Evolutionary conservation across 2,888 invertebrate genomes (phyloP).

Genomic region (Petrophora chlorosata): DNA sequence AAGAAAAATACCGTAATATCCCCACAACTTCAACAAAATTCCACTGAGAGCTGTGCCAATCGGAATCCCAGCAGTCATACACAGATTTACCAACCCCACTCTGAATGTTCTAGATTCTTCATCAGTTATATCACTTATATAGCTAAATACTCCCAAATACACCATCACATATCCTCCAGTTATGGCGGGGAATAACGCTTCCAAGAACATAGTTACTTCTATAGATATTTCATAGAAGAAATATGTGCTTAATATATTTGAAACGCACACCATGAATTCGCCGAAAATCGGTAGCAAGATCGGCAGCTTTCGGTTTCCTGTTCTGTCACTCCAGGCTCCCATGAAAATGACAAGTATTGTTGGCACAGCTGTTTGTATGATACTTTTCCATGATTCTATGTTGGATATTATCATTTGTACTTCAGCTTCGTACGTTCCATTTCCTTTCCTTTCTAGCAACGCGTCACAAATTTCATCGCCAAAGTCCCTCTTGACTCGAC

Average conservation of each 20-base stretch:
- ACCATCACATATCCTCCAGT: constrained; percentile 83
- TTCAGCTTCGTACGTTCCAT: constrained; percentile 84
- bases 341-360: constrained; percentile 81
- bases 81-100: constrained; percentile 84
- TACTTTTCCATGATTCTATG: constrained; percentile 82
- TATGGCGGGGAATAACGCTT: constrained; percentile 80
- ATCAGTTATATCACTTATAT: constrained; percentile 84
- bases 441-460: constrained; percentile 65
- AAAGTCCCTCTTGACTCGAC: constrained; percentile 61
- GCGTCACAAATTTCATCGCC: constrained; percentile 67
- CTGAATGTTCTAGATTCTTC: constrained; percentile 82
- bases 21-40: constrained; percentile 65
- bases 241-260: constrained; percentile 78
- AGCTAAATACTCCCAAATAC: constrained; percentile 84
- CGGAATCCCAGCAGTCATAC: constrained; percentile 83
- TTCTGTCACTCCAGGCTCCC: constrained; percentile 85
- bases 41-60: constrained; percentile 83
- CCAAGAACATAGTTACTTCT: constrained; percentile 79
- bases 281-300: constrained; percentile 82
- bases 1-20: constrained; percentile 73
- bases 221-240: constrained; percentile 81
- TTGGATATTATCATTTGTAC: constrained; percentile 82
- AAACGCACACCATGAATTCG: constrained; percentile 74
- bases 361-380: constrained; percentile 82
- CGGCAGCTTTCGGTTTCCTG: constrained; percentile 82